phyloP scores from a whole-genome alignment of 2,797 vertebrate genomes.

The Prunella strophiata region DNA sequence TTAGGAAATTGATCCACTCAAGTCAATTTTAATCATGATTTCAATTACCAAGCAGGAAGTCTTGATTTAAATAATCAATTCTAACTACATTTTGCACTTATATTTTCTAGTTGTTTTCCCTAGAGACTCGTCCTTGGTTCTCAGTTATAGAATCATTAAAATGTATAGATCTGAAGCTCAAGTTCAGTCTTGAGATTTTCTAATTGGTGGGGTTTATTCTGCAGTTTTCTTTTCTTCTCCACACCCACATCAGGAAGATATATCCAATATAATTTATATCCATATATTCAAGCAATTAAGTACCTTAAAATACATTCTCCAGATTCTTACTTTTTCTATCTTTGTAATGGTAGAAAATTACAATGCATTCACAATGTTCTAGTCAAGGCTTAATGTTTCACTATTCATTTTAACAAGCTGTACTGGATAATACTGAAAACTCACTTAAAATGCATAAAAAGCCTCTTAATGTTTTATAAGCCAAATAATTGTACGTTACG shows the following conservation, averaged over 20 bases:
- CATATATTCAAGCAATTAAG: neutral
- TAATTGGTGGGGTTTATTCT: neutral
- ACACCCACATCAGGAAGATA: neutral
- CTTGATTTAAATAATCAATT: conserved; percentile 59
- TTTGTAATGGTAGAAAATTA: neutral
- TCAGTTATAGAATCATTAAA: neutral
- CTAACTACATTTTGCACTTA: neutral
- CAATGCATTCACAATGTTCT: neutral
- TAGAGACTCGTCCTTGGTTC: neutral
- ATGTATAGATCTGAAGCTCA: neutral
- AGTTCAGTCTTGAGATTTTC: neutral
- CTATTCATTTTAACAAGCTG: neutral
- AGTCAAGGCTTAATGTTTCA: neutral
- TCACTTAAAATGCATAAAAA: conserved; percentile 9
- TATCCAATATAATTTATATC: neutral
- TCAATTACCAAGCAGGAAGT: conserved; percentile 42
- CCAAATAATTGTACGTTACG: neutral
- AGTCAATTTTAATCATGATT: conserved; percentile 58
- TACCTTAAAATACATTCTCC: neutral
- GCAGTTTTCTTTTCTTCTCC: neutral
- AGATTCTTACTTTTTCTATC: neutral
- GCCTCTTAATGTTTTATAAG: neutral
- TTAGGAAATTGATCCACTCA: neutral
- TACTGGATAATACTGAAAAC: neutral
- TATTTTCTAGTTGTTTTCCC: neutral